Base-by-base conservation (phyloP, 2,113 vertebrate species). In the Elaphurus davidianus region DNA sequence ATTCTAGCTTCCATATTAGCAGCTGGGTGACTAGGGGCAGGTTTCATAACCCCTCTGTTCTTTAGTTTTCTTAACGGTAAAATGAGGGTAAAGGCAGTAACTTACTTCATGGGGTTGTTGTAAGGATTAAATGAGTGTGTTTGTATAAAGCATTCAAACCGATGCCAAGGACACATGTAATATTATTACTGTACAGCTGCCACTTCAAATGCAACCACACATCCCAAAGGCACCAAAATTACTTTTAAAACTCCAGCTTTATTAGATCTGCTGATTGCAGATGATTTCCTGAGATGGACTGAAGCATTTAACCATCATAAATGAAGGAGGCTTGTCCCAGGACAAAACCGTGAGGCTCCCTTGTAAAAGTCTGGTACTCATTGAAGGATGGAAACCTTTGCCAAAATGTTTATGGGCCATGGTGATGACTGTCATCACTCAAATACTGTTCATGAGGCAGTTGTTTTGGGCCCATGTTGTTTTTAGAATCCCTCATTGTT, bases 401-500 rank as follows among this genome's bases (percentile, higher is more conserved):
- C 81, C 78, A 98, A 84, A 97, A 96, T 40, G 86, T 92, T 92
- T 90, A 97, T 91, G 11, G 17, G 45, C 33, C 83, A 17, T 0
- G 0, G 87, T 87, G 0, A 0, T 87, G 93, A 85, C 30, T 67
- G 79, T 91, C 40, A 82, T 89, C 74, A 93, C 90, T 96, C 94
- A 92, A 87, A 97, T 13, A 83, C 91, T 71, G 45, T 76, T 90
- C 74, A 94, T 5, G 74, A 82, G 67, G 78, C 85, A 87, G 60
- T 91, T 96, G 97, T 91, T 96, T 91, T 4, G 74, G 40, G 92
- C 84, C 84, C 43, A 7, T 7, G 30, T 94, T 97, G 92, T 89
- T 97, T 95, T 95, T 90, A 90, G 94, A 96, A 40, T 89, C 52
- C 64, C 43, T 94, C 36, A 4, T 50, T 88, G 50, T 95, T 94